A percentile compares a stretch with the other conserved stretches of the same genome.
phyloP scores from a whole-genome alignment of 2,888 invertebrate species.

The Hirtodrosophila cameraria region DNA sequence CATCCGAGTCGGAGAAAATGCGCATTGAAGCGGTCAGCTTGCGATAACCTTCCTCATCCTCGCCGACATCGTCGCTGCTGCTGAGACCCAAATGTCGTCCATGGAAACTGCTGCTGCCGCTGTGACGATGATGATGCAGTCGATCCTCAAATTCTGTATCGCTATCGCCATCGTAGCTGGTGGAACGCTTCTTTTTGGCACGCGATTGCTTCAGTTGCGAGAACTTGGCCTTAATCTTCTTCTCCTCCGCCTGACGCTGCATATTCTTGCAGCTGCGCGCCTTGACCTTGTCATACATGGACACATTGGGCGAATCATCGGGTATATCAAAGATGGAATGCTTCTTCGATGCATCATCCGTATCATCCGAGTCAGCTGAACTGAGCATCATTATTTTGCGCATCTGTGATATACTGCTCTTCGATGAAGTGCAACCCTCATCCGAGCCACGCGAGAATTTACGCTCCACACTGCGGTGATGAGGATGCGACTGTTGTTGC shows the following conservation, averaged over 20 bases:
- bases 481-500: slow-evolving; percentile 32
- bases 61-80: slow-evolving; percentile 84
- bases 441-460: slow-evolving; percentile 71
- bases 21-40: slow-evolving; percentile 53
- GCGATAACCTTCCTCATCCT: slow-evolving; percentile 76
- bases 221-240: slow-evolving; percentile 95
- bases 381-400: slow-evolving; percentile 85
- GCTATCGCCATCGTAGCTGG: slow-evolving; percentile 94
- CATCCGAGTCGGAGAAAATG: slow-evolving; percentile 85
- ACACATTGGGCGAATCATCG: slow-evolving; percentile 94
- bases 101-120: slow-evolving; percentile 74
- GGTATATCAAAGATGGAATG: slow-evolving; percentile 96
- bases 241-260: slow-evolving; percentile 96
- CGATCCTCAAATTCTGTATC: slow-evolving; percentile 86
- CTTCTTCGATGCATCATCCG: slow-evolving; percentile 86
- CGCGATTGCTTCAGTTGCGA: slow-evolving; percentile 94
- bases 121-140: slow-evolving; percentile 71
- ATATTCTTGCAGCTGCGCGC: slow-evolving; percentile 96
- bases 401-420: slow-evolving; percentile 66
- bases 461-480: slow-evolving; percentile 72
- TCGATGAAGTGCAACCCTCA: slow-evolving; percentile 67
- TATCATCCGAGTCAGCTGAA: slow-evolving; percentile 90
- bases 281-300: slow-evolving; percentile 99
- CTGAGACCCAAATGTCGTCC: slow-evolving; percentile 60
- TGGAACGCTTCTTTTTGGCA: slow-evolving; percentile 94